Conservation (phyloP, 2,113 vertebrate genomes). For the Aspidoscelis tigris region DNA sequence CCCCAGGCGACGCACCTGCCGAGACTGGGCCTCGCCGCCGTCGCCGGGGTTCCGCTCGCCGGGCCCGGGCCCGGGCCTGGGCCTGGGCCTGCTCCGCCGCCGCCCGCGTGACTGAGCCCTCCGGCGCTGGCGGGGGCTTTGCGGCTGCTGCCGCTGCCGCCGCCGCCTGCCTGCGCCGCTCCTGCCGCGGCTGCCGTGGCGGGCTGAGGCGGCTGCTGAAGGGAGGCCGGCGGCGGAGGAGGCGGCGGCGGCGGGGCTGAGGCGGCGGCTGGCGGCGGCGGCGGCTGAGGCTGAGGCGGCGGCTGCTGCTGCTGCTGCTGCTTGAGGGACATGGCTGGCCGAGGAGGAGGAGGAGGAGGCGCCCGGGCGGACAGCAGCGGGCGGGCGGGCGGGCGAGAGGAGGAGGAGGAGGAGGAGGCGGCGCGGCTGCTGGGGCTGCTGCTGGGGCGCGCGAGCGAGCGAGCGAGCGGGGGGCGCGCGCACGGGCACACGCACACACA, state of each 20-base stretch:
- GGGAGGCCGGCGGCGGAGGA: constrained; percentile 75
- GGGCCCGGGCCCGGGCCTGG: constrained; percentile 22
- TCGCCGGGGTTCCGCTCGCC: constrained; percentile 3
- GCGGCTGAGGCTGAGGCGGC: constrained; percentile 63
- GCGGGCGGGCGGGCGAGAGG: constrained; percentile 41
- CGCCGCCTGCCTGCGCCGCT: constrained; percentile 61
- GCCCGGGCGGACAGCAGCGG: constrained; percentile 71
- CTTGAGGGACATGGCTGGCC: constrained; percentile 42
- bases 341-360: constrained; percentile 74
- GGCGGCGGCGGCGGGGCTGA: constrained; percentile 81
- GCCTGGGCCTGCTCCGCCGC: constrained; percentile 74
- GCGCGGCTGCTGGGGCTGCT: neutral
- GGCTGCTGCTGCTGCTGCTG: neutral
- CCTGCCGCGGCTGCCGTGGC: constrained; percentile 52
- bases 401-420: neutral
- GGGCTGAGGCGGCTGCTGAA: constrained; percentile 77
- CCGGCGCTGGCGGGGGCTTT: constrained; percentile 70
- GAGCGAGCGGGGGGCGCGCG: too few relatives aligned
- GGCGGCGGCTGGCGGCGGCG: constrained; percentile 45
- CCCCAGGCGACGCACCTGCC: constrained; percentile 10
- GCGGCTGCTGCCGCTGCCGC: constrained; percentile 78
- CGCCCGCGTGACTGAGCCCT: constrained; percentile 59
- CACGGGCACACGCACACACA: too few relatives aligned
- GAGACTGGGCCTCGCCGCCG: neutral
- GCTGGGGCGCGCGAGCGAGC: neutral